Evolutionary conservation across 1,140 invertebrate species (phyloP).

Genomic region (Trichonephila inaurata): DNA sequence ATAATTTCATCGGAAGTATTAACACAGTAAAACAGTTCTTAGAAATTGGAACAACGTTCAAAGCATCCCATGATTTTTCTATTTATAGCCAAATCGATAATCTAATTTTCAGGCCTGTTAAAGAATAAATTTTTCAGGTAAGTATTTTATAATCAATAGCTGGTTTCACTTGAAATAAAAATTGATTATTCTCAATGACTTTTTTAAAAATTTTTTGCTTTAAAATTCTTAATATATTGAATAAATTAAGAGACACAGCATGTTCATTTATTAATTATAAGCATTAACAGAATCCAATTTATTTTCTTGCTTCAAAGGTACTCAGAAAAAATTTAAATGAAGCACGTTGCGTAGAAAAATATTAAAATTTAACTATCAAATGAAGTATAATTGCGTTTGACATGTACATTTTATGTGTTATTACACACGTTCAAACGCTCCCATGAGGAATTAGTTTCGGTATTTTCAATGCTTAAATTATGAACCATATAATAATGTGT

Average conservation of each 20-base stretch:
- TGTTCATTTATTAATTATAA: no score
- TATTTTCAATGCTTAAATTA: no score
- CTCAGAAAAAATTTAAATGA: no score
- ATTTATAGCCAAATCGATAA: slow-evolving; percentile 18
- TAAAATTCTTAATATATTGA: background rate
- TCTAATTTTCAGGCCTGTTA: slow-evolving; percentile 10
- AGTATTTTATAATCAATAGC: slow-evolving; percentile 15
- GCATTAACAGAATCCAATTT: no score
- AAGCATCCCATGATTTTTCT: background rate
- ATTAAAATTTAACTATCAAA: no score
- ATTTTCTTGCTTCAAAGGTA: no score
- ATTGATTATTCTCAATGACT: slow-evolving; percentile 21
- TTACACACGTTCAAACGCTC: no score
- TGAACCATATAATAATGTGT: no score
- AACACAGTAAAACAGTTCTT: background rate
- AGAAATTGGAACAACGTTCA: background rate
- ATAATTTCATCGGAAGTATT: background rate
- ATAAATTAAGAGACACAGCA: background rate
- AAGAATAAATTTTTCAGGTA: background rate
- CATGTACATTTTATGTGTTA: no score
- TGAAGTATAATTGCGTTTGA: no score
- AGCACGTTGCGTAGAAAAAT: no score
- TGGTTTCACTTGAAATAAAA: background rate
- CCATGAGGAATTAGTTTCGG: no score
- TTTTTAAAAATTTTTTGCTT: background rate